Percentiles rank a stretch among this genome's conserved stretches.
Evolutionary conservation across 2,797 vertebrate genomes (phyloP).

Genomic region (Liasis olivaceus): DNA sequence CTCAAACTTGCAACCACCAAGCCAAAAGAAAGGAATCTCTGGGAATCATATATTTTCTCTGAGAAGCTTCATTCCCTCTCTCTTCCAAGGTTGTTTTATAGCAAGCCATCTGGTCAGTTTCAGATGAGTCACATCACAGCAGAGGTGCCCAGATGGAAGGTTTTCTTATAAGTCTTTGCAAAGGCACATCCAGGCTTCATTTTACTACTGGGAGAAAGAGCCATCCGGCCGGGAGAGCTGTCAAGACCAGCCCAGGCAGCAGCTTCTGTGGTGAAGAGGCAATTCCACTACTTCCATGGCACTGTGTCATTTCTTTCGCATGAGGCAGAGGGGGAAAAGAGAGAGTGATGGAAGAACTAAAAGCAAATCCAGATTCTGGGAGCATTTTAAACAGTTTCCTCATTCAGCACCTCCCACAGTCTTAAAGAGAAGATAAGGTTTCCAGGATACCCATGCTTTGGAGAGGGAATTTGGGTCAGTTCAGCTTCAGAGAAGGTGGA

Average conservation of each 20-base stretch:
- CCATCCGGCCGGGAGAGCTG: conserved; percentile 16
- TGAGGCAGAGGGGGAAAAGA: neutral
- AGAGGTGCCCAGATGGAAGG: conserved; percentile 66
- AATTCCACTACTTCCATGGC: neutral
- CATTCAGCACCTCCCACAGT: neutral
- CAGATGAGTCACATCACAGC: neutral
- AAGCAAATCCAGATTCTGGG: neutral
- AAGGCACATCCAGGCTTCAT: conserved; percentile 56
- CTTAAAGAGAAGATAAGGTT: neutral
- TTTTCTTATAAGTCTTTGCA: conserved; percentile 70
- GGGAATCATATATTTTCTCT: conserved; percentile 17
- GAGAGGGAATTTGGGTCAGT: neutral
- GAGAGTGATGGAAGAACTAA: neutral
- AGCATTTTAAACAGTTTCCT: neutral
- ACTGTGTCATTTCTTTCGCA: neutral
- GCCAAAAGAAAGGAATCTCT: conserved; percentile 24
- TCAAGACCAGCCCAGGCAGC: conserved; percentile 26
- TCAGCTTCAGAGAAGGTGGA: no score
- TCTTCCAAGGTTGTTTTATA: conserved; percentile 43
- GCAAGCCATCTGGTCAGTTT: conserved; percentile 70
- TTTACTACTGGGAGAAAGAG: conserved; percentile 63
- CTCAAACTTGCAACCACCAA: neutral
- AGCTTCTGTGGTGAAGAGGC: neutral
- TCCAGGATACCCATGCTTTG: neutral
- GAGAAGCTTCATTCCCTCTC: conserved; percentile 42